phyloP scores from a whole-genome alignment of 2,888 invertebrate species.

The Brenthis ino region DNA sequence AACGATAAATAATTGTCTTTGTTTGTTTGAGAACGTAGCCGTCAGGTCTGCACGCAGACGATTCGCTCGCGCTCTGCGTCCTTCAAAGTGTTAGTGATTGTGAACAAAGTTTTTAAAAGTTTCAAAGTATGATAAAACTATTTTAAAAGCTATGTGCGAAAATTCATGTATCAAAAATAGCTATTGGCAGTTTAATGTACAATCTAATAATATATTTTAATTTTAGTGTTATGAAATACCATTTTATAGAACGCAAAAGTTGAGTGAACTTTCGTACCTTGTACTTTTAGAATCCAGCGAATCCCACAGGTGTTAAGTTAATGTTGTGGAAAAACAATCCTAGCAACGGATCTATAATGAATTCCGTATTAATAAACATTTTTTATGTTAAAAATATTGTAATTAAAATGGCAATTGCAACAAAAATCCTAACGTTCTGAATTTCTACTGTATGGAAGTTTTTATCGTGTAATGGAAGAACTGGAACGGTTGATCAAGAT shows the following conservation, averaged over 20 bases:
- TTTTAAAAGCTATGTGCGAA: conserved; percentile 4
- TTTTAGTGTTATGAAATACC: conserved; percentile 21
- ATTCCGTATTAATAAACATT: conserved; percentile 35
- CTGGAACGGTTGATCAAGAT: conserved; percentile 72
- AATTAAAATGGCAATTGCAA: conserved; percentile 13
- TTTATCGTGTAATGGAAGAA: conserved; percentile 72
- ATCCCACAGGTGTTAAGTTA: conserved; percentile 70
- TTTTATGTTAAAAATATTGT: conserved; percentile 32
- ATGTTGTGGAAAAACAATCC: conserved; percentile 74
- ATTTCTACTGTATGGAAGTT: conserved; percentile 41
- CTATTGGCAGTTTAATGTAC: neutral
- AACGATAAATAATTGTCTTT: conserved; percentile 22
- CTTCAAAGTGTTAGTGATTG: conserved; percentile 57
- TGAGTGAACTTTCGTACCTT: conserved; percentile 74
- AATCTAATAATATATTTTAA: conserved; percentile 18
- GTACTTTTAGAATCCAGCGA: conserved; percentile 53
- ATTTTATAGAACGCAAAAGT: conserved; percentile 60
- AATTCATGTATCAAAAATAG: conserved; percentile 11
- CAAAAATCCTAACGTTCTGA: conserved; percentile 36
- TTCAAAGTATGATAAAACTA: conserved; percentile 53
- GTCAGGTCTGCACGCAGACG: conserved; percentile 46
- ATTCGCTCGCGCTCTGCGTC: conserved; percentile 61
- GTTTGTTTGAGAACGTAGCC: conserved; percentile 36
- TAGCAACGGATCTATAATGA: conserved; percentile 67
- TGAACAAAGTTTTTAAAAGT: conserved; percentile 66